Evolutionary conservation across 2,888 invertebrate genomes (phyloP).

Genomic region (Congeria kusceri): DNA sequence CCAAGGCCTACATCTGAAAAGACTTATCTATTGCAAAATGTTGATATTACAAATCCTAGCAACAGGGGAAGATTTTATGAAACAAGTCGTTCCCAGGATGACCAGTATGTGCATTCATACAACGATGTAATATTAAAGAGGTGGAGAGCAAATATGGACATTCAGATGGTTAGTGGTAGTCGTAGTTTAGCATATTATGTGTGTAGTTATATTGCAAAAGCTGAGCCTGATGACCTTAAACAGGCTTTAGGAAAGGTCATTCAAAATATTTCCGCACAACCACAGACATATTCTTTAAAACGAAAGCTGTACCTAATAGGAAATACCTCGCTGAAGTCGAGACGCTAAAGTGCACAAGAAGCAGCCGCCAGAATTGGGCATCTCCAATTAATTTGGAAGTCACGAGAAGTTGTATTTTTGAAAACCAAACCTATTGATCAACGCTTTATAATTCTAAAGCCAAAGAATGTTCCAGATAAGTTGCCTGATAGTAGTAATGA

Average conservation of each 20-base stretch:
- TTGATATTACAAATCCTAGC: conserved; percentile 19
- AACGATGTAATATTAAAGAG: conserved; percentile 12
- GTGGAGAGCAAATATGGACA: conserved; percentile 43
- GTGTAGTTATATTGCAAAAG: conserved; percentile 34
- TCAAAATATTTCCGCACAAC: background rate
- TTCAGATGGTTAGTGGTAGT: conserved; percentile 28
- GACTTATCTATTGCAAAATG: conserved; percentile 34
- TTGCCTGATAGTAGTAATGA: conserved; percentile 21
- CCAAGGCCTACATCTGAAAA: conserved; percentile 15
- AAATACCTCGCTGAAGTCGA: conserved; percentile 9
- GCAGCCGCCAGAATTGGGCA: conserved; percentile 16
- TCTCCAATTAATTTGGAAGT: conserved; percentile 20
- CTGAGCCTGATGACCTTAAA: conserved; percentile 35
- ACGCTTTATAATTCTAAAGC: conserved; percentile 17
- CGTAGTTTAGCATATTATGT: conserved; percentile 33
- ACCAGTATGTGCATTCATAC: conserved; percentile 28
- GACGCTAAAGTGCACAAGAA: conserved; percentile 13
- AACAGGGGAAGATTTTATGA: conserved; percentile 50
- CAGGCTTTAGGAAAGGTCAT: conserved; percentile 17
- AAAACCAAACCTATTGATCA: conserved; percentile 14
- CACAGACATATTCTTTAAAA: conserved; percentile 2
- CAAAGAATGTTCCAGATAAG: background rate
- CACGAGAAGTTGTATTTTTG: conserved; percentile 15
- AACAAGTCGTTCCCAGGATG: conserved; percentile 21
- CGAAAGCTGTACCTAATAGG: conserved; percentile 11